A percentile compares a stretch with the other conserved stretches of the same genome.
These are phyloP conservation scores for Trididemnum nubilum DNA, from an alignment of 23 tunicate genomes.

Conservation along the genomic window DNA sequence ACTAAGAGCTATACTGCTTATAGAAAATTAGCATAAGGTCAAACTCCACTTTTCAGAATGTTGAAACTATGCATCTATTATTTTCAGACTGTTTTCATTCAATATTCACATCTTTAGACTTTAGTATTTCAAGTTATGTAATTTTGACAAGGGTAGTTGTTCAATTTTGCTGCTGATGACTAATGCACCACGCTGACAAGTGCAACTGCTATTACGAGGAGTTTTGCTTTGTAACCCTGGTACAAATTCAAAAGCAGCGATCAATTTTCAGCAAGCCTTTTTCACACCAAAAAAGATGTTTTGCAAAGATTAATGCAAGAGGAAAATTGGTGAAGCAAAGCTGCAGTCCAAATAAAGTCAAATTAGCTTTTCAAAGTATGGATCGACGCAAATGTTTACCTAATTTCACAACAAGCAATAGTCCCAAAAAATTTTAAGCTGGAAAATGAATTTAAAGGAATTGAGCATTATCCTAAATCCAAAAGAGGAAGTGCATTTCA, in stretches of 20 bases:
- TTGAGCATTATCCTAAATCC: slow-evolving; percentile 5
- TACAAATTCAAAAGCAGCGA: slow-evolving; percentile 20
- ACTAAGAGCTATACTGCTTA: too few species aligned
- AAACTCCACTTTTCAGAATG: too few species aligned
- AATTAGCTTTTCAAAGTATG: slow-evolving; percentile 11
- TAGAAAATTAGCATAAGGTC: too few species aligned
- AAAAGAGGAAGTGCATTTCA: slow-evolving; percentile 11
- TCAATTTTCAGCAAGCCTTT: slow-evolving; percentile 15
- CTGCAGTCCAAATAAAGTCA: not conserved
- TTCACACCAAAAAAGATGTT: slow-evolving; percentile 43
- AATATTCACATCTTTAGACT: too few species aligned
- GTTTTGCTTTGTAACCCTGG: slow-evolving; percentile 23
- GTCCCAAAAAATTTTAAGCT: not conserved
- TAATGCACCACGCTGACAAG: slow-evolving; percentile 12
- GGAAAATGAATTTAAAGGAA: not conserved
- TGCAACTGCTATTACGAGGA: slow-evolving; percentile 27
- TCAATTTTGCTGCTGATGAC: slow-evolving; percentile 18
- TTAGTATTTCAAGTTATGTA: too few species aligned
- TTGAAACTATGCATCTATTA: too few species aligned
- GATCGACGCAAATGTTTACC: slow-evolving; percentile 17
- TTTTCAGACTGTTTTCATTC: too few species aligned
- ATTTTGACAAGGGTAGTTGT: too few species aligned
- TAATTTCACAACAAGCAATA: not conserved
- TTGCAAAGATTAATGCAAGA: slow-evolving; percentile 18
- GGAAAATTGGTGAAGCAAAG: slow-evolving; percentile 12